Base-by-base conservation (phyloP, 2,888 invertebrate genomes). In the Dasypogon diadema region DNA sequence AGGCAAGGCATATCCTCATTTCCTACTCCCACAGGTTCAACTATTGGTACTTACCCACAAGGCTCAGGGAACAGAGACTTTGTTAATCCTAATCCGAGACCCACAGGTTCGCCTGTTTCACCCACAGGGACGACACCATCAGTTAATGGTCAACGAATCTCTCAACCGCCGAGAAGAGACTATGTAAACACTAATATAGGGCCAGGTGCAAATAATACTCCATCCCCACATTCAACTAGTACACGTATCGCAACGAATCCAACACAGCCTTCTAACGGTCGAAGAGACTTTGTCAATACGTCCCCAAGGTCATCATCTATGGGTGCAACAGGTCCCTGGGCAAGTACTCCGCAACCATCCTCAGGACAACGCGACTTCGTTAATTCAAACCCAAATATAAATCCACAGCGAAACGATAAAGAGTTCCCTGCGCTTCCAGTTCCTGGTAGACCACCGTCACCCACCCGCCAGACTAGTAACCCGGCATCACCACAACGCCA, bases 381-480 rank as follows among this genome's bases (percentile, higher is more conserved):
- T 42, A 42, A 42, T 12, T 3, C 63, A 70, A 73, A 76, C 76
- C 68, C 77, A 26, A 72, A 75, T 6, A 48, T n/a, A n/a, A n/a
- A 63, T 12, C 68, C 76, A 26, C 22, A 21, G 37, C 16, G 18
- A 46, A 58, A 60, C 8, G 48, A 68, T 24, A 74, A 74, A 12
- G 55, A 78, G 30, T 77, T 78, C n/a, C 77, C 77, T 2, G 46
- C 76, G n/a, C 54, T 77, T 16, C 74, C 75, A 30, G 24, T 78
- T 1, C 77, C 78, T 1, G 78, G 74, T 65, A 56, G 72, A 12
- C 55, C 65, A 14, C 46, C 81, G 1, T 56, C 73, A 18, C 60
- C 79, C 10, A 77, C 79, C 1, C 78, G 78, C 2, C 78, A 77
- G 0, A 58, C 76, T 1, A 79, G 16, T n/a, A 18, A 5, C n/a